Evolutionary conservation across 2,113 vertebrate genomes (phyloP).

Genomic region (Pomatostomus ruficeps): DNA sequence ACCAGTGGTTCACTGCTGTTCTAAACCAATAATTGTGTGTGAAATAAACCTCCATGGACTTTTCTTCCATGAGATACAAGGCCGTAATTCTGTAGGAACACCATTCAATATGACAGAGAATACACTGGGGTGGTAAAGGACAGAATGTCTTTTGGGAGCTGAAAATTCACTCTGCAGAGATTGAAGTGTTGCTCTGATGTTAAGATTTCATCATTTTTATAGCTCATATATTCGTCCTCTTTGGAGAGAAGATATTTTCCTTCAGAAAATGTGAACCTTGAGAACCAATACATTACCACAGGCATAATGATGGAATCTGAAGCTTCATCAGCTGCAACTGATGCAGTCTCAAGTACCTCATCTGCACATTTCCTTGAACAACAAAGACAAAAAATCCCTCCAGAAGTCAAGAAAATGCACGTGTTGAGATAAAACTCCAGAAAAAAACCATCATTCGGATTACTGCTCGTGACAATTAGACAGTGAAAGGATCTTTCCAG

Average conservation of each 20-base stretch:
- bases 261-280: background rate
- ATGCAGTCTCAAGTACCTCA: background rate
- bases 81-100: background rate
- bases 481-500: background rate
- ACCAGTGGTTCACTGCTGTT: background rate
- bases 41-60: background rate
- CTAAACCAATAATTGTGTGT: background rate
- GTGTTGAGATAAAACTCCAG: background rate
- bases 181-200: background rate
- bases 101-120: background rate
- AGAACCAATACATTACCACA: background rate
- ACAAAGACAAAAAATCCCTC: background rate
- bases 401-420: background rate
- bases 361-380: background rate
- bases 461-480: background rate
- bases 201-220: background rate
- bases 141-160: background rate
- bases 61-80: background rate
- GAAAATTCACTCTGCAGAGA: background rate
- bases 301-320: background rate
- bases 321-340: background rate
- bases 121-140: background rate
- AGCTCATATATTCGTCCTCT: background rate
- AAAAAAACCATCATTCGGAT: background rate
- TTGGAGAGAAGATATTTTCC: background rate